These are phyloP conservation scores for Polia nebulosa DNA, from an alignment of 2,888 invertebrate species.

Conservation along the genomic window DNA sequence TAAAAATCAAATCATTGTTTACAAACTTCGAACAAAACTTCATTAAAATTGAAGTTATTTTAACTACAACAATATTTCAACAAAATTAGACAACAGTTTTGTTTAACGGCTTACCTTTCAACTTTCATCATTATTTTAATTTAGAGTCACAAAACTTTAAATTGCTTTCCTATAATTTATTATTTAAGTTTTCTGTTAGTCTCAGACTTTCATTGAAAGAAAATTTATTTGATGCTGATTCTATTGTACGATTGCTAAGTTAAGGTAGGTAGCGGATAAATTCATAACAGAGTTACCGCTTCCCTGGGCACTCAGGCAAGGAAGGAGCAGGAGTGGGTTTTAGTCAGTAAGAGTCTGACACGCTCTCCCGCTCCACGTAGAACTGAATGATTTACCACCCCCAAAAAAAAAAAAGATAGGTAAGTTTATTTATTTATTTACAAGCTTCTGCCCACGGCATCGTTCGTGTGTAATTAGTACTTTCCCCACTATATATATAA, in stretches of 20 bases:
- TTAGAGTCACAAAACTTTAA: constrained; percentile 45
- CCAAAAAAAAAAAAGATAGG: no score
- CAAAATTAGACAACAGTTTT: constrained; percentile 32
- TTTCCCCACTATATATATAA: no score
- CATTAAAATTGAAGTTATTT: constrained; percentile 39
- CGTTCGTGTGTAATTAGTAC: no score
- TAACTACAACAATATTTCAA: constrained; percentile 35
- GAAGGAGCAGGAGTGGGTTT: no score
- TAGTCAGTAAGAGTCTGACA: no score
- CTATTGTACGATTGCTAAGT: background rate
- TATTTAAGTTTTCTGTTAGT: constrained; percentile 21
- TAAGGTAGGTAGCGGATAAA: no score
- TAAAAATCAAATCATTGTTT: constrained; percentile 16
- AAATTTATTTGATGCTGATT: constrained; percentile 9
- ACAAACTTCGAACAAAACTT: constrained; percentile 32
- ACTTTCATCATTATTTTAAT: constrained; percentile 40
- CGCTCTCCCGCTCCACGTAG: no score
- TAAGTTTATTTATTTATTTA: no score
- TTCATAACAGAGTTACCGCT: no score
- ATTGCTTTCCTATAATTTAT: constrained; percentile 51
- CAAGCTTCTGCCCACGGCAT: no score
- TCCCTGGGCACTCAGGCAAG: no score
- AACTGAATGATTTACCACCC: no score
- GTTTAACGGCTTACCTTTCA: constrained; percentile 31
- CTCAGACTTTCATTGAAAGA: constrained; percentile 15